These are phyloP conservation scores for Limosa lapponica DNA, from an alignment of 2,797 vertebrate species.

Conservation along the genomic window DNA sequence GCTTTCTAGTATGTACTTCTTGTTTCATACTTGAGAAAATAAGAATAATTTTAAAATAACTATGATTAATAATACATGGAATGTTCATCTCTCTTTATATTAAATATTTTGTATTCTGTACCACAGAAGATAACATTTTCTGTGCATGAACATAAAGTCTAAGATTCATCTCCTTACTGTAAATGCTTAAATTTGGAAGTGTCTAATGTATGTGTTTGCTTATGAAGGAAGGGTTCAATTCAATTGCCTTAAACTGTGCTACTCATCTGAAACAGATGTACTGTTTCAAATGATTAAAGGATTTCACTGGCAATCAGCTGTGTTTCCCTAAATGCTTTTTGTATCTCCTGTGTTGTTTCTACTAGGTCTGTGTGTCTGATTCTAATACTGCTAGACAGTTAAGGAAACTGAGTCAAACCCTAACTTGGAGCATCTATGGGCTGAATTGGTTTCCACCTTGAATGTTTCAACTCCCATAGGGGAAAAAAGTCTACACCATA, in stretches of 20 bases:
- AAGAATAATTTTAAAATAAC: rapidly evolving
- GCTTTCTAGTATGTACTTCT: background rate
- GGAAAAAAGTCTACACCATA: background rate
- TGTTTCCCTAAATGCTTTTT: background rate
- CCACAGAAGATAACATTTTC: background rate
- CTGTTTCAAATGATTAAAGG: background rate
- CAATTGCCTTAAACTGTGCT: background rate
- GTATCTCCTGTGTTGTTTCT: background rate
- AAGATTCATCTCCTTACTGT: background rate
- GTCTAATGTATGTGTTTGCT: background rate
- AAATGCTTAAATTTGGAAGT: background rate
- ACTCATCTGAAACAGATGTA: background rate
- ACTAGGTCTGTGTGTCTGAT: background rate
- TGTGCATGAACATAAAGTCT: background rate
- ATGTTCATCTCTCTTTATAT: background rate
- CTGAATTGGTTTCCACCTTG: background rate
- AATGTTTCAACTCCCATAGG: background rate
- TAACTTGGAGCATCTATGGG: background rate
- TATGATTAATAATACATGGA: background rate
- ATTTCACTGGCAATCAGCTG: background rate
- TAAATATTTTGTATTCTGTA: background rate
- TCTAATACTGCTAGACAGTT: background rate
- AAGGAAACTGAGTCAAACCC: background rate
- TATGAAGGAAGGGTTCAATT: background rate
- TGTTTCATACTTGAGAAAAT: background rate